Base-by-base conservation (phyloP, 2,113 vertebrate genomes). In the Caracal caracal region DNA sequence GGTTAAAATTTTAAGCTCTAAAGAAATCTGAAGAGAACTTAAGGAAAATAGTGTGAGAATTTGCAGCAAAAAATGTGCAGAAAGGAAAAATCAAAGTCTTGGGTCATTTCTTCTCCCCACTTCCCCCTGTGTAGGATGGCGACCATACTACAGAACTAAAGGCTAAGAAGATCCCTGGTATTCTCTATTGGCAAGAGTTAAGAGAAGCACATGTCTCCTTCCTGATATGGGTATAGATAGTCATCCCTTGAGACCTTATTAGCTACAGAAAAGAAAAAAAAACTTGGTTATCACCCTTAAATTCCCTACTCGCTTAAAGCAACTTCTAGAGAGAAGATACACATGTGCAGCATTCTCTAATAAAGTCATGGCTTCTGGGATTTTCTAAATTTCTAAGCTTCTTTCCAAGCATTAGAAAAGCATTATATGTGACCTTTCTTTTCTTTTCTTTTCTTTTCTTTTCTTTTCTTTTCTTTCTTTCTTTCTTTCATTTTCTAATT, bases 191-290 rank as follows among this genome's bases (percentile, higher is more conserved):
- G 22, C 53, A 68, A 30, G 16, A 81, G 35, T 82, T 90, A 68
- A 81, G 76, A 88, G 26, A 65, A 80, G 0, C 19, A 70, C 11
- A 53, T 16, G 15, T 63, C 26, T 94, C 9, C 2, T 82, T 75
- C 40, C 33, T 88, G 59, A 83, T 24, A 59, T 19, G 19, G 24
- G 16, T 70, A 37, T 10, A 51, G 70, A 47, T 10, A 43, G 65
- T 56, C 13, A 76, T 90, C 93, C 87, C 86, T 66, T 43, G 90
- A 73, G 93, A 94, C 6, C 86, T 97, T 80, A 93, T 94, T 98
- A 95, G 68, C 85, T 40, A 79, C 53, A 40, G 43, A 53, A 85
- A 78, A 43, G 12, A 40, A 65, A 68, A 5, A 85, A 61, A 30
- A 12, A 6, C 53, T 80, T 83, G 26, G 4, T 83, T 86, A 79